phyloP scores from a whole-genome alignment of 1,140 invertebrate species.

The Ylistrum balloti region DNA sequence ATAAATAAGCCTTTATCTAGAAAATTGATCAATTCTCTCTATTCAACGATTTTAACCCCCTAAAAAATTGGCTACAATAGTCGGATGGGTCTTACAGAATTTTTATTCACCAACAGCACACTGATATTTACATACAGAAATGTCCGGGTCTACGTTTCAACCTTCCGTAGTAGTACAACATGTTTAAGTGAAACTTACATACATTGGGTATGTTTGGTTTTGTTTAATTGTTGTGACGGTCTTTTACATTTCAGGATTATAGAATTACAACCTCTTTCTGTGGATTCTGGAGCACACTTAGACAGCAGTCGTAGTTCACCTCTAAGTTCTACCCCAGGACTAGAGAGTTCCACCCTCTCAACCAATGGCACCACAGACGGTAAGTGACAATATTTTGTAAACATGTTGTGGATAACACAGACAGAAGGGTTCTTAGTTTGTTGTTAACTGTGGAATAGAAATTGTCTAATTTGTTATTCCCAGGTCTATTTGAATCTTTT shows the following conservation, averaged over 20 bases:
- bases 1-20: conserved; percentile 48
- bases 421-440: background rate
- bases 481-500: background rate
- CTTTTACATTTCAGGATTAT: conserved; percentile 41
- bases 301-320: conserved; percentile 51
- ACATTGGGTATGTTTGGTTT: background rate
- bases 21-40: conserved; percentile 55
- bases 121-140: conserved; percentile 14
- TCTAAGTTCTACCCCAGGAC: conserved; percentile 34
- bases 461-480: background rate
- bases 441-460: background rate
- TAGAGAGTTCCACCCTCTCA: conserved; percentile 47
- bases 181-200: background rate
- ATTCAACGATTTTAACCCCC: conserved; percentile 23
- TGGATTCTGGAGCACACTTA: background rate
- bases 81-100: conserved; percentile 45
- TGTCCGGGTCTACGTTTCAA: background rate
- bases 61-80: conserved; percentile 53
- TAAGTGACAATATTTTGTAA: conserved; percentile 37
- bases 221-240: background rate
- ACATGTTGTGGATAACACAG: background rate
- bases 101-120: conserved; percentile 19
- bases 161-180: conserved; percentile 36
- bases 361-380: conserved; percentile 61
- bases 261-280: conserved; percentile 49